A percentile compares a stretch with the other conserved stretches of the same genome.
Conservation (phyloP, 2,113 vertebrate genomes). For the Eptatretus burgeri region DNA sequence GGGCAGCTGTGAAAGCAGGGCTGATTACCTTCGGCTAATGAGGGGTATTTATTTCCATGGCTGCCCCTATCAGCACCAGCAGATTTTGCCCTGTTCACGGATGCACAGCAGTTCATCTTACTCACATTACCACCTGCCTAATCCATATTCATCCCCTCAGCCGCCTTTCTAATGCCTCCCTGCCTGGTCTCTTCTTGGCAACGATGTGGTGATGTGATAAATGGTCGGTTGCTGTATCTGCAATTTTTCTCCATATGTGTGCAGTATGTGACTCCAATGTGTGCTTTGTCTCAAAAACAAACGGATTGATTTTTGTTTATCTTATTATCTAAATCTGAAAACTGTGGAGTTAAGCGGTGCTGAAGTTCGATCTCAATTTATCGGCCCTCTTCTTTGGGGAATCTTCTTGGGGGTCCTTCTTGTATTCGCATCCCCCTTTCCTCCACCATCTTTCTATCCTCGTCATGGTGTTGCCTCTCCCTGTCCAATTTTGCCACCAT, state of each 20-base stretch:
- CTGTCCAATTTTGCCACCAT: too few species aligned
- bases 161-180: background rate
- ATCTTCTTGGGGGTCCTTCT: too few species aligned
- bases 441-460: too few species aligned
- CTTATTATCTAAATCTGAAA: background rate
- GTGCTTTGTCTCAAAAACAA: background rate
- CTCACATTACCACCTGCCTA: constrained; percentile 5
- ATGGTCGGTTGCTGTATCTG: background rate
- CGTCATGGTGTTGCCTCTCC: too few species aligned
- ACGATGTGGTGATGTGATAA: background rate
- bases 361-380: too few species aligned
- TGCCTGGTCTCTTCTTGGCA: too few species aligned
- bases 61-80: constrained; percentile 1
- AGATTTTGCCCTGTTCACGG: constrained; percentile 5
- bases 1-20: constrained; percentile 5
- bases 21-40: constrained; percentile 6
- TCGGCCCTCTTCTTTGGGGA: too few species aligned
- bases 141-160: constrained; percentile 2
- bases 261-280: background rate
- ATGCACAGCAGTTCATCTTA: constrained; percentile 2
- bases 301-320: background rate
- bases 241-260: background rate
- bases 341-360: too few species aligned
- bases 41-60: constrained; percentile 6
- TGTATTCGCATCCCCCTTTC: too few species aligned